Evolutionary conservation across 53 echinoderm and acorn worm genomes (phyloP).

Genomic region (Paracentrotus lividus): DNA sequence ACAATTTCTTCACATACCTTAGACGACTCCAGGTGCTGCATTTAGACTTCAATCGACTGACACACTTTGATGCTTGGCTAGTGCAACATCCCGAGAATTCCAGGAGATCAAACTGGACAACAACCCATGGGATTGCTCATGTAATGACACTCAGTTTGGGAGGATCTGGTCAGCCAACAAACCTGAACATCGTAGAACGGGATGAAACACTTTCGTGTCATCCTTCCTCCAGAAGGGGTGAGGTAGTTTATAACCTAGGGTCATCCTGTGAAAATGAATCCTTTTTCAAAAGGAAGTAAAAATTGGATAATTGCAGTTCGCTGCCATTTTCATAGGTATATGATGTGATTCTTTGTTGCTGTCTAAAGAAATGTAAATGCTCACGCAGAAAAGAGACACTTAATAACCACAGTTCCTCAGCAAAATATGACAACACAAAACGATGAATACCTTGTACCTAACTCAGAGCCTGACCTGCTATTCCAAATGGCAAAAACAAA

Average conservation of each 20-base stretch:
- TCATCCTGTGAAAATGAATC: not conserved
- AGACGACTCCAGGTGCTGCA: conserved; percentile 48
- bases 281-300: not conserved
- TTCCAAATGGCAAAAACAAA: not conserved
- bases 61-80: conserved; percentile 38
- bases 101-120: conserved; percentile 71
- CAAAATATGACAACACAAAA: not conserved
- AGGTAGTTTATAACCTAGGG: not conserved
- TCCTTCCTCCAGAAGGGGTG: not conserved
- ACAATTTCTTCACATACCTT: conserved; percentile 39
- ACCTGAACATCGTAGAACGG: not conserved
- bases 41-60: conserved; percentile 32
- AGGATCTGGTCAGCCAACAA: not conserved
- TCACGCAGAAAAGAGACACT: not conserved
- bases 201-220: not conserved
- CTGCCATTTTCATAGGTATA: not conserved
- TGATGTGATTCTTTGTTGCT: not conserved
- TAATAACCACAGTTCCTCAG: too few relatives aligned
- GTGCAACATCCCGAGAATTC: conserved; percentile 56
- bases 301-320: conserved; percentile 1
- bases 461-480: not conserved
- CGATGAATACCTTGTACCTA: not conserved
- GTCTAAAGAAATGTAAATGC: not conserved
- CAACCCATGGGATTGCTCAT: conserved; percentile 84
- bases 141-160: conserved; percentile 62